Base-by-base conservation (phyloP, 2,113 vertebrate genomes). In the Podarcis raffonei region DNA sequence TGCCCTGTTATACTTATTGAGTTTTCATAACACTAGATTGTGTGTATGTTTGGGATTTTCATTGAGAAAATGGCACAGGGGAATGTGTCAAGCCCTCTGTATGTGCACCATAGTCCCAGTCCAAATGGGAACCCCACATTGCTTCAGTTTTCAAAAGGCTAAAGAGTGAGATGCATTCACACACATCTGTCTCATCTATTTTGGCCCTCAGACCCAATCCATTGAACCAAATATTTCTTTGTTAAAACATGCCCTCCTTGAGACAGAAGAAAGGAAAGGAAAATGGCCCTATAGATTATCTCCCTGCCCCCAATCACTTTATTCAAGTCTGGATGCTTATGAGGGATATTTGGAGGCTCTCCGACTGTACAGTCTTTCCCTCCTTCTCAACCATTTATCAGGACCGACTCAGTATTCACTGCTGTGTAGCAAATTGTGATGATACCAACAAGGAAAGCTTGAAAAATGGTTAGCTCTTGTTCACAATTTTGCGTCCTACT, bases 401-500 rank as follows among this genome's bases (percentile, higher is more conserved):
- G 42, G 69, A 82, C 59, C 87, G 87, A 86, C 65, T 79, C 1
- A 32, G 5, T 81, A 90, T 97, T 96, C 96, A 94, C 84, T 35
- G 86, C 93, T 94, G 89, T 91, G 92, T 93, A 92, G 95, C 94
- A 96, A 95, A 95, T 91, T 92, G 91, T 74, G 91, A 93, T 86
- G 90, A 93, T 94, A 90, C 94, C 92, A 93, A 92, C 86, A 83
- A 81, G 0, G 6, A 89, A 94, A 90, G 87, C 83, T 82, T 75
- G 80, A 91, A 95, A 74, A 94, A 87, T 92, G 84, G 87, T 90
- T 89, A 86, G 95, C 91, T 89, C 83, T 94, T 96, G 97, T 97
- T 97, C 96, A 97, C 93, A 87, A 93, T 94, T 62, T 95, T 97
- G 97, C 96, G 96, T 95, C 97, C 95, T 95, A 94, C 94, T 95